Conservation (phyloP, 2,797 vertebrate genomes). For the Vespertilio murinus region DNA sequence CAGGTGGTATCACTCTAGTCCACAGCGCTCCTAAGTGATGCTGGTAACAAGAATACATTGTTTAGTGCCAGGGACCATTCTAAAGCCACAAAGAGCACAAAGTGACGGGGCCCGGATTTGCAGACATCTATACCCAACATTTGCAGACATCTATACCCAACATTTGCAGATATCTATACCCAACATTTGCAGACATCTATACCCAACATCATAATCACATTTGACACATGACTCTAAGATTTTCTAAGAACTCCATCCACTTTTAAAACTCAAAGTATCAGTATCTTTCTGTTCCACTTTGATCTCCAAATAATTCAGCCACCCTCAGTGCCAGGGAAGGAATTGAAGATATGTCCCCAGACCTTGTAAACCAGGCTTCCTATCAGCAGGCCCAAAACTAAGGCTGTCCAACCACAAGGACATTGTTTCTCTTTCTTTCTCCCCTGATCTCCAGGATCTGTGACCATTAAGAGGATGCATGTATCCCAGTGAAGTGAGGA, state of each 20-base stretch:
- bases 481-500: neutral
- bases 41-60: neutral
- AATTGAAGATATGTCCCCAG: neutral
- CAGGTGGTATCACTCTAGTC: neutral
- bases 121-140: neutral
- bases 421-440: neutral
- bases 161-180: no score
- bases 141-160: neutral
- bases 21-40: neutral
- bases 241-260: conserved; percentile 8
- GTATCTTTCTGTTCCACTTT: conserved; percentile 4
- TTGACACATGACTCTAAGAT: neutral
- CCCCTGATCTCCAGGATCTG: rapidly evolving
- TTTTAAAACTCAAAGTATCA: conserved; percentile 33
- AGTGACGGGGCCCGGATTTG: neutral
- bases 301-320: neutral
- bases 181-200: neutral
- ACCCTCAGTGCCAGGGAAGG: neutral
- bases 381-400: neutral
- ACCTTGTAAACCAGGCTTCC: neutral
- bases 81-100: neutral
- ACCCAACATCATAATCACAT: neutral
- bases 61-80: neutral
- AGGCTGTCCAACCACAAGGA: neutral
- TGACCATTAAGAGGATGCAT: neutral